Base-by-base conservation (phyloP, 2,113 vertebrate genomes). In the Actenoides hombroni region DNA sequence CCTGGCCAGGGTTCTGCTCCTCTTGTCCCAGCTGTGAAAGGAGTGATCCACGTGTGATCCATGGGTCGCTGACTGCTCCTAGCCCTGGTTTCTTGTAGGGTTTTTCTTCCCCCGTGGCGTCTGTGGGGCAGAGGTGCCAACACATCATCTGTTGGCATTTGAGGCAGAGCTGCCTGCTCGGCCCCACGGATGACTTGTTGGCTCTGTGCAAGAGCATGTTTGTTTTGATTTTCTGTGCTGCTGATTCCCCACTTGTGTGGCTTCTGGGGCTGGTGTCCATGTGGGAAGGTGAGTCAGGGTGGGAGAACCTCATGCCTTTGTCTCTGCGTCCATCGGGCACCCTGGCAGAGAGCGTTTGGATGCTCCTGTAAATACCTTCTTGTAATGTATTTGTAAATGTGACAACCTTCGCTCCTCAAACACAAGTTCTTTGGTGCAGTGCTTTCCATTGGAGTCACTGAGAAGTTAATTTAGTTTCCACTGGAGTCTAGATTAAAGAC, bases 401-500 rank as follows among this genome's bases (percentile, higher is more conserved):
- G 49, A 42, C 54, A 69, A 9, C 71, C 63, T 19, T 1, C 3
- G 0, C 25, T 61, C 46, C 53, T 35, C 63, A 5, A 9, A 16
- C 2, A 21, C 1, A 1, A 17, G 16, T 20, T 37, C 82, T 60
- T 67, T 1, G 9, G 25, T 4, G 11, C 84, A 2, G 37, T 3
- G 3, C 69, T 9, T 35, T 71, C 82, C 84, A 3, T 28, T 51
- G 44, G 86, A 79, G 88, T 80, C 80, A 28, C 78, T 11, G 91
- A 77, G 93, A 95, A 95, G 61, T 92, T 93, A 77, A 93, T 59
- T 95, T 75, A 12, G 63, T 97, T 95, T 96, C 63, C 57, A 29
- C 44, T 57, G 87, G 94, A 92, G 97, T 92, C 76, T 70, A 7
- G 57, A 92, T 98, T 96, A 96, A 84, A 95, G 85, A 48, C 77